Base-by-base conservation (phyloP, 2,797 vertebrate species). In the Stomatorhinus walkeri region DNA sequence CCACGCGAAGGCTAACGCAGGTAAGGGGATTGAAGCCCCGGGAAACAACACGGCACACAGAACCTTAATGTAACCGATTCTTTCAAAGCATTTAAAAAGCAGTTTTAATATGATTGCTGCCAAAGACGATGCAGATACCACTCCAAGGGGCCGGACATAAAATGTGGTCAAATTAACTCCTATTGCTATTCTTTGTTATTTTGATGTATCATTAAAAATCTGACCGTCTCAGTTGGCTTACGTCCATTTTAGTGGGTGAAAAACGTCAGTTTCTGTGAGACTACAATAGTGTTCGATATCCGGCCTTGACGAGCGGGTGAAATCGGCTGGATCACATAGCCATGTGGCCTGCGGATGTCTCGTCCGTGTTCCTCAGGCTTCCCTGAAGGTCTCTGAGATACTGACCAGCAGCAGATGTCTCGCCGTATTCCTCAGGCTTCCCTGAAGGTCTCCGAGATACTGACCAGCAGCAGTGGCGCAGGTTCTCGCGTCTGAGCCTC, bases 341-440 rank as follows among this genome's bases (percentile, higher is more conserved):
- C 22, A 0, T 51, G n/a, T 32, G 28, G 28, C 10, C 28, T 24
- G 19, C 46, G 52, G 3, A 40, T 16, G 14, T 40, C 22, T 61
- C 32, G 48, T 22, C 48, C 56, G 1, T 2, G 24, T 52, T 52
- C 51, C 51, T 52, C 51, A 52, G 51, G 16, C 4, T n/a, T 40
- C 32, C 22, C 59, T 19, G n/a, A 87, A 59, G 68, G 51, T 52
- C n/a, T 89, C n/a, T 32, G n/a, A 59, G 76, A 83, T 81, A 56
- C 32, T 2, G 68, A 16, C 36, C 81, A 81, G 56, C 89, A 59
- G 68, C 85, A 83, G 89, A 32, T 32, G 28, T 32, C 28, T 32
- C 28, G 1, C 28, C 28, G 28, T 32, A 22, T 49, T 49, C 48
- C 48, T 49, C 48, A 49, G 48, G 16, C 3, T 28, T 36, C 28